These are phyloP conservation scores for Leptinotarsa peninsularis DNA, from an alignment of 2,888 invertebrate species.

Conservation along the genomic window DNA sequence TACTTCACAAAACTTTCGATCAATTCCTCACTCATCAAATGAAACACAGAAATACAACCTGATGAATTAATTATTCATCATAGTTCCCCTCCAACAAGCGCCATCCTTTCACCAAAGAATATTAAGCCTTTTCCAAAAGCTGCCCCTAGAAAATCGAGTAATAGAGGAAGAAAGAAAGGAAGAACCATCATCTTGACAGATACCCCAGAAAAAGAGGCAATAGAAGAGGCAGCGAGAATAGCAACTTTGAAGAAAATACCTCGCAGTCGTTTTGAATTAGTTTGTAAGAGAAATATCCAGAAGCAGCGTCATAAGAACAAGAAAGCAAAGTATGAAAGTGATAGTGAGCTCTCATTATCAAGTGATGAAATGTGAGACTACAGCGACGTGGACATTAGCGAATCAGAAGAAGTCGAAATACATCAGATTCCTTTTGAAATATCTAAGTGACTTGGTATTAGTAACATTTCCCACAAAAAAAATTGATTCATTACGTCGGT, in stretches of 20 bases:
- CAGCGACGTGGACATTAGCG: background rate
- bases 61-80: background rate
- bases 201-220: constrained; percentile 28
- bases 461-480: background rate
- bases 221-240: constrained; percentile 7
- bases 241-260: background rate
- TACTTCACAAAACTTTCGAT: background rate
- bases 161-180: constrained; percentile 2
- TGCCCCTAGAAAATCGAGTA: constrained; percentile 9
- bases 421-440: background rate
- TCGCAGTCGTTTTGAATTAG: background rate
- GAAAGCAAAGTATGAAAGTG: background rate
- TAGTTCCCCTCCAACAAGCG: constrained; percentile 16
- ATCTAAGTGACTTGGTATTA: background rate
- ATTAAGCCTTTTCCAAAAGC: constrained; percentile 14
- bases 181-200: constrained; percentile 11
- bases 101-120: background rate
- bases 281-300: background rate
- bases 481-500: background rate
- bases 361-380: background rate
- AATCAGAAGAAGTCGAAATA: background rate
- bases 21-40: background rate
- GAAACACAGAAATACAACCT: background rate
- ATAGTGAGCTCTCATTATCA: background rate
- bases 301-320: background rate